Evolutionary conservation across 1,140 invertebrate species (phyloP), one percentile per base, ranked within the genome.

Genomic region (Ceratoteleas bidentatus): DNA sequence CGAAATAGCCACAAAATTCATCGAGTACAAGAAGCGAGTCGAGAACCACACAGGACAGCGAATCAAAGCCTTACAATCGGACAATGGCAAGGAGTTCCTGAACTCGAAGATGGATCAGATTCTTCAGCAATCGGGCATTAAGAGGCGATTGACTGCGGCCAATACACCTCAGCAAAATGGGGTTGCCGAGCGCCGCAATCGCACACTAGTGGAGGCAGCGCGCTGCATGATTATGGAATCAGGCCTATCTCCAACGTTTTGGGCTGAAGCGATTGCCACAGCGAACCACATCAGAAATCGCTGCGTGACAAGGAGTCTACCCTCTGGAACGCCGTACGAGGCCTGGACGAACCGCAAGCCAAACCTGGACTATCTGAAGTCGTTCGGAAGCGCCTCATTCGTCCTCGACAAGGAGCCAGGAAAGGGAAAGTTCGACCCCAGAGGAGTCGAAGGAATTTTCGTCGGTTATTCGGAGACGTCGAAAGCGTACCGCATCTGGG

Each of bases 401-500:
- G 40, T 9, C 2, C 40, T 43, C 1, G 40, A 74, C 10, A 36
- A 43, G 24, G 40, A 15, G 1, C 50, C 60, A 15, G 34, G 13
- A 3, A 11, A 11, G 7, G 34, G 50, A 11, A 74, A 57, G 49
- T 9, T 75, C 0, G 72, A 65, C 8, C 53, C 72, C 15, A 24
- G 77, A 85, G 24, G 24, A 24, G 24, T 24, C 24, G 1, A 24
- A 24, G 24, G 24, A 4, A 24, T 4, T 24, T 24, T 24, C 24
- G 24, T 24, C 24, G 24, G 24, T 24, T 24, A 24, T 24, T 24
- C 24, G 1, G 24, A 24, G 4, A 24, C 24, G 45, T 77, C 76
- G 32, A 81, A 88, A 16, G 77, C 81, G 8, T 88, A 78, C 69
- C 62, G 82, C 3, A 47, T 87, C 9, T 88, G 81, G 83, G 72